Evolutionary conservation across 2,888 invertebrate genomes (phyloP), one percentile per base, ranked within the genome.

Genomic region (Gymnosoma rotundatum): DNA sequence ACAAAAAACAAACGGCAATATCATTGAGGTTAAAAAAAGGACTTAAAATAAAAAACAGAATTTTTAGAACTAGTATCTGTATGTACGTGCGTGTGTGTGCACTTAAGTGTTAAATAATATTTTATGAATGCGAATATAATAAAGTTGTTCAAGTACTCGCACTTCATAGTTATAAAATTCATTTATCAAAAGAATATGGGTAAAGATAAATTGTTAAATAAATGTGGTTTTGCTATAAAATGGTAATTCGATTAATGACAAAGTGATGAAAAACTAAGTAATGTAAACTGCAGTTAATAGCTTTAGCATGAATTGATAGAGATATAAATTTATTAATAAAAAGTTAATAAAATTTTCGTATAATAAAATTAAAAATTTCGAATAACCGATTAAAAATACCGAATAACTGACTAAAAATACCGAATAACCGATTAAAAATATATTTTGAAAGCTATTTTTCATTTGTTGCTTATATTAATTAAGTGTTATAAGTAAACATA

Each of bases 71-170:
- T 2, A 20, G 58, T 25, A 56, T 42, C 2, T 18, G 18, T 42
- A 38, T 14, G 7, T 58, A 18, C 12, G 42, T 42, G 10, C 12
- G 54, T 56, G 14, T 74, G 45, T 64, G 42, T 8, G 32, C 6
- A 6, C 8, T 32, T 32, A 32, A 5, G 7, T 21, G 32, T 54
- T 54, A 79, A 64, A 78, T 54, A 50, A 70, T 78, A 78, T 73
- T 79, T 72, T 80, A 75, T 75, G 69, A 81, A 81, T 81, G 74
- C 54, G 69, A 75, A 75, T 63, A 69, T 81, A 81, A 81, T 69
- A 74, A 75, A 81, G 67, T 80, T 63, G 61, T 25, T 25, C 64
- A 79, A 56, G 50, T n/a, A 38, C 69, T 69, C 42, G 63, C 63
- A 63, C 60, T 74, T 74, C 18, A 79, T 78, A 67, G 60, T 61